Conservation (phyloP, 2,113 vertebrate species). For the Nycticebus coucang region DNA sequence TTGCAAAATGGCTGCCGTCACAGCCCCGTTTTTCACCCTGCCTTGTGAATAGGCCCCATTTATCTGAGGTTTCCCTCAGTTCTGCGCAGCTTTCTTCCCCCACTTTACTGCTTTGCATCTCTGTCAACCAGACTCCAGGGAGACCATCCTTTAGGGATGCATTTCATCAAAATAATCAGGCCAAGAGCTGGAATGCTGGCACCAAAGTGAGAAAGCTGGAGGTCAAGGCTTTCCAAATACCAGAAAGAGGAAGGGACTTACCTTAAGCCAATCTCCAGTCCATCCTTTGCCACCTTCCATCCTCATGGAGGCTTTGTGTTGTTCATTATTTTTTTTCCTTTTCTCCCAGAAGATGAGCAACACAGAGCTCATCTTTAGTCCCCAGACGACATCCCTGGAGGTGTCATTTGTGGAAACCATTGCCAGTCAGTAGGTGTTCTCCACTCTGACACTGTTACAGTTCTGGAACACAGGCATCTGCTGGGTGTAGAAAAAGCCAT, state of each 20-base stretch:
- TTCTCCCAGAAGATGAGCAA: not conserved
- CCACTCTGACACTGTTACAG: not conserved
- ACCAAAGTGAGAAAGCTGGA: not conserved
- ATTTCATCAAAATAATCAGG: conserved; percentile 71
- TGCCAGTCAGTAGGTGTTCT: not conserved
- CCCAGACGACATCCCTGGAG: not conserved
- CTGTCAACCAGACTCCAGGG: conserved; percentile 50
- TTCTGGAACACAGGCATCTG: conserved; percentile 43
- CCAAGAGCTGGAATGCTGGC: not conserved
- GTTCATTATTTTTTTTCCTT: not conserved
- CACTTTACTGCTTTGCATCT: conserved; percentile 38
- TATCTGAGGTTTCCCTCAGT: conserved; percentile 57
- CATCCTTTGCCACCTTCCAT: not conserved
- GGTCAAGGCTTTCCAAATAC: not conserved
- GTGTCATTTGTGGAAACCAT: not conserved
- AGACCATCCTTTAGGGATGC: not conserved
- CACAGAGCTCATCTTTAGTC: not conserved
- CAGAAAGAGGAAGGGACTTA: not conserved
- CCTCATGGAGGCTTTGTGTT: not conserved
- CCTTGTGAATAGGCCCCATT: conserved; percentile 54
- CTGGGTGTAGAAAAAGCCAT: conserved; percentile 4
- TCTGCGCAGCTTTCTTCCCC: conserved; percentile 26
- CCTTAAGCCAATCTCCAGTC: fast-evolving
- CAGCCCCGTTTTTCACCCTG: conserved; percentile 66
- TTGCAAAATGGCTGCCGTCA: conserved; percentile 67